Base-by-base conservation (phyloP, 2,888 invertebrate species). In the Hermaeophaga mercurialis region DNA sequence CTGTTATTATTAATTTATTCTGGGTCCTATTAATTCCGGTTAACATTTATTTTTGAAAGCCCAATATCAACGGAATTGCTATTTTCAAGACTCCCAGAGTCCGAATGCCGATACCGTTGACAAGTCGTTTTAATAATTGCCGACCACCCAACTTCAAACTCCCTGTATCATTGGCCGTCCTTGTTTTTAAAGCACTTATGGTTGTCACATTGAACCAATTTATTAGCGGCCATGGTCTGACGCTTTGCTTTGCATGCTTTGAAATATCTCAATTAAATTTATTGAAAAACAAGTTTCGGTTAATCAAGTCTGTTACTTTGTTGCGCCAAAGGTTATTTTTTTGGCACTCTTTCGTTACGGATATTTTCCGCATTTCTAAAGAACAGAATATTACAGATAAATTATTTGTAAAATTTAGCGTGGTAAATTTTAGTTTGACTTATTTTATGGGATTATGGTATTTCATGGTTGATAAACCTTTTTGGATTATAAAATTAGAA, bases 141-240 rank as follows among this genome's bases (percentile, higher is more conserved):
- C 59, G 67, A 66, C 67, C 67, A 67, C 66, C 66, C 65, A 67
- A 59, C 54, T 36, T 39, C 38, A 56, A 47, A 36, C 24, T 41
- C 24, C 9, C 12, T 12, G 38, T 56, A 63, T 64, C 63, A 66
- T 68, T 66, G 68, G 65, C 55, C 50, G 66, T 59, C 65, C 66
- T 66, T 63, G 66, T 54, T 56, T 54, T 58, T 57, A 28, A 43
- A 38, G 52, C 63, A 47, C 58, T 59, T 60, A 68, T 59, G 62
- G 57, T 48, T 64, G 66, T 65, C 66, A 63, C 34, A 41, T 28
- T 43, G 60, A 63, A 63, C 56, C 52, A 66, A 68, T 68, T 66
- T 68, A 66, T 63, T 22, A 55, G 58, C 44, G 54, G 48, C 52
- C 52, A 19, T 19, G 55, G 46, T 53, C 19, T 39, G 39, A 19